phyloP scores from a whole-genome alignment of 2,113 vertebrate genomes.

The Sylvia atricapilla region DNA sequence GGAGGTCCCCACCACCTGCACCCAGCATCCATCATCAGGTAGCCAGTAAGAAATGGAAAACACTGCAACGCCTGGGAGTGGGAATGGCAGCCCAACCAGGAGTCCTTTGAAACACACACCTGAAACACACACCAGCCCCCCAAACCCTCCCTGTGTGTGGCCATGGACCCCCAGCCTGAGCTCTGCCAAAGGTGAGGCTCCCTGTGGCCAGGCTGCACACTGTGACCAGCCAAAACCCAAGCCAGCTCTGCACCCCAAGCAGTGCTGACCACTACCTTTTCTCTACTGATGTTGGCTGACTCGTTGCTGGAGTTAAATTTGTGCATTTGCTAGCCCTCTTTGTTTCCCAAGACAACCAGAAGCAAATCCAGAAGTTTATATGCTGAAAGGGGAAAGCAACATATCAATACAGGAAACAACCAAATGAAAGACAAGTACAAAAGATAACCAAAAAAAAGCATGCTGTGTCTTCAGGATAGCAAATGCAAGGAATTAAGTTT shows the following conservation, averaged over 20 bases:
- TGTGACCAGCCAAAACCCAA: neutral
- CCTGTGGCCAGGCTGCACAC: fast-evolving
- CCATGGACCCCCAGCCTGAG: neutral
- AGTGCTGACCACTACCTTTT: neutral
- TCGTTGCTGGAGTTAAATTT: neutral
- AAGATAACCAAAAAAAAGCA: neutral
- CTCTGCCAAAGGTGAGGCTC: neutral
- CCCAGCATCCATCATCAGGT: fast-evolving
- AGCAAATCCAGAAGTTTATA: neutral
- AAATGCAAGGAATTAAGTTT: neutral
- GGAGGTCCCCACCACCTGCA: neutral
- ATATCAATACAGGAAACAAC: neutral
- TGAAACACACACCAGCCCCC: neutral
- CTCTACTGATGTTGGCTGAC: fast-evolving
- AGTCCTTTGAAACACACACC: fast-evolving
- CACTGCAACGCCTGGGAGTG: fast-evolving
- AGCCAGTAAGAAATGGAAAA: neutral
- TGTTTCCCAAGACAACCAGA: neutral
- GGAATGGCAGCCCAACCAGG: neutral
- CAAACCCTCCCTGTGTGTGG: neutral
- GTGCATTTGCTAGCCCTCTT: neutral
- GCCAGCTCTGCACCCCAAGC: neutral
- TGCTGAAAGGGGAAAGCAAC: neutral
- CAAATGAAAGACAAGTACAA: neutral
- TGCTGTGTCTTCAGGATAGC: neutral